phyloP scores from a whole-genome alignment of 2,888 invertebrate species.

The Penaeus monodon region DNA sequence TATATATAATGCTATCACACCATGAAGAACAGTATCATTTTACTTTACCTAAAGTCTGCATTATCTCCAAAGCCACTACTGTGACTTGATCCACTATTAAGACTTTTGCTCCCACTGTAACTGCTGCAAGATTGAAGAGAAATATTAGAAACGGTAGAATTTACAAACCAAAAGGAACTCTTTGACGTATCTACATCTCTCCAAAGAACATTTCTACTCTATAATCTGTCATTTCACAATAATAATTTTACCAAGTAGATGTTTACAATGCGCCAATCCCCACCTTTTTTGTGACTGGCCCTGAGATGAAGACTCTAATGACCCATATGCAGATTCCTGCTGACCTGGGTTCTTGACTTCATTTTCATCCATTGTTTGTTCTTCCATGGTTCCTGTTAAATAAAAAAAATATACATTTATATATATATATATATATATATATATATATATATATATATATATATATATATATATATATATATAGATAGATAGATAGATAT shows the following conservation, averaged over 20 bases:
- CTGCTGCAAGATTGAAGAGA: constrained; percentile 5
- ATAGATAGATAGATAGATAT: constrained; percentile 30
- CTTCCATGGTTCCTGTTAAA: constrained; percentile 46
- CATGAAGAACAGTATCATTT: neutral
- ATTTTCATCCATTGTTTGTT: constrained; percentile 42
- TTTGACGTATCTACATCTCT: neutral
- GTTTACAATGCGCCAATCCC: neutral
- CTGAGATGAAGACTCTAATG: constrained; percentile 59
- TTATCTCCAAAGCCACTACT: constrained; percentile 64
- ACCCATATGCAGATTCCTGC: constrained; percentile 62
- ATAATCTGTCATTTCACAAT: neutral
- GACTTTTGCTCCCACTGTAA: constrained; percentile 64
- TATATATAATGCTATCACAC: too few relatives aligned
- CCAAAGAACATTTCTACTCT: neutral
- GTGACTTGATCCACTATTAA: constrained; percentile 64
- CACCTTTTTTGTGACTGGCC: constrained; percentile 62
- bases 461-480: constrained; percentile 21
- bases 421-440: constrained; percentile 14
- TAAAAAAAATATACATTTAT: constrained; percentile 27
- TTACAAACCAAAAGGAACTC: neutral
- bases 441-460: constrained; percentile 28
- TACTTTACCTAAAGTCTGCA: constrained; percentile 46
- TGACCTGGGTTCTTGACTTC: constrained; percentile 58
- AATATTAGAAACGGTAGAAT: neutral
- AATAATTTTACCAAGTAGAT: neutral